Conservation (phyloP, 2,113 vertebrate species). For the rat (Rattus norvegicus) region GRCr8 NC_086019.1:162905501-162906000, state of each 20-base stretch:
- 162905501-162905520: background rate
- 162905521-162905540: background rate
- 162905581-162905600: background rate
- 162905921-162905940: background rate
- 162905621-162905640: background rate
- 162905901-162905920: background rate
- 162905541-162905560: background rate
- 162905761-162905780: background rate
- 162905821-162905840: background rate
- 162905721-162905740: background rate
- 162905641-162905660: background rate
- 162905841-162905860: background rate
- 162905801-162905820: background rate
- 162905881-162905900: conserved; percentile 33
- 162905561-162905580: background rate
- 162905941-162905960: background rate
- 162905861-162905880: background rate
- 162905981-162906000: background rate
- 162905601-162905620: background rate
- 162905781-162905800: background rate
- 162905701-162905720: background rate
- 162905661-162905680: background rate
- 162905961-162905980: background rate
- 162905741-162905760: background rate
- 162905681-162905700: background rate